Percentiles rank a stretch among this genome's conserved stretches.
Evolutionary conservation across 2,113 vertebrate genomes (phyloP).

Genomic region (Corythoichthys intestinalis): DNA sequence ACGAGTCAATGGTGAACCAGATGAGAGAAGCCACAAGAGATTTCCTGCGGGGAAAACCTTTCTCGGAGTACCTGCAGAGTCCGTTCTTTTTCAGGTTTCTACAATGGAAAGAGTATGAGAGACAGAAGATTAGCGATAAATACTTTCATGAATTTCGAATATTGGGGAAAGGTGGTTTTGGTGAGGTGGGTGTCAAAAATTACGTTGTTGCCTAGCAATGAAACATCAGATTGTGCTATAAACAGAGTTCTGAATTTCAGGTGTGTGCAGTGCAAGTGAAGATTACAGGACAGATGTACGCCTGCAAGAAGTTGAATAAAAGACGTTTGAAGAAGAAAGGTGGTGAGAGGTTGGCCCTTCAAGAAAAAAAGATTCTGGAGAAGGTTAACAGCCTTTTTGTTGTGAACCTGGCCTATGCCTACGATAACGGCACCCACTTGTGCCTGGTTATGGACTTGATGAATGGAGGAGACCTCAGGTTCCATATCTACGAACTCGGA

Average conservation of each 20-base stretch:
- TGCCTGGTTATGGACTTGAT: conserved; percentile 93
- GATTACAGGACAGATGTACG: conserved; percentile 89
- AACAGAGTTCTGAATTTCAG: conserved; percentile 55
- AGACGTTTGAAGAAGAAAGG: conserved; percentile 85
- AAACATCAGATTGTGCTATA: not conserved
- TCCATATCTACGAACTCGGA: conserved; percentile 81
- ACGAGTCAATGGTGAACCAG: conserved; percentile 52
- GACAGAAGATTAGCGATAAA: conserved; percentile 78
- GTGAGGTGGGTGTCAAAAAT: conserved; percentile 76
- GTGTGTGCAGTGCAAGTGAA: conserved; percentile 89
- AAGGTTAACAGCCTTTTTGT: conserved; percentile 84
- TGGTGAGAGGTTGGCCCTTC: conserved; percentile 82
- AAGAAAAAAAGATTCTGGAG: conserved; percentile 88
- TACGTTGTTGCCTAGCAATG: not conserved
- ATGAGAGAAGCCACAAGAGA: conserved; percentile 70
- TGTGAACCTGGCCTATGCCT: conserved; percentile 85
- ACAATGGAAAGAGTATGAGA: conserved; percentile 90
- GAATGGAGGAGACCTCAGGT: conserved; percentile 90
- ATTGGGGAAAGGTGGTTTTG: conserved; percentile 88
- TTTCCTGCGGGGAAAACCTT: conserved; percentile 81
- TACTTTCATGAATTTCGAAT: conserved; percentile 86
- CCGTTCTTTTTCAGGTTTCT: conserved; percentile 81
- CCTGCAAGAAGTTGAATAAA: conserved; percentile 91
- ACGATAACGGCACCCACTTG: conserved; percentile 80
- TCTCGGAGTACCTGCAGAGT: conserved; percentile 80